Conservation (phyloP, 2,113 vertebrate species). For the Chaetodon auriga region DNA sequence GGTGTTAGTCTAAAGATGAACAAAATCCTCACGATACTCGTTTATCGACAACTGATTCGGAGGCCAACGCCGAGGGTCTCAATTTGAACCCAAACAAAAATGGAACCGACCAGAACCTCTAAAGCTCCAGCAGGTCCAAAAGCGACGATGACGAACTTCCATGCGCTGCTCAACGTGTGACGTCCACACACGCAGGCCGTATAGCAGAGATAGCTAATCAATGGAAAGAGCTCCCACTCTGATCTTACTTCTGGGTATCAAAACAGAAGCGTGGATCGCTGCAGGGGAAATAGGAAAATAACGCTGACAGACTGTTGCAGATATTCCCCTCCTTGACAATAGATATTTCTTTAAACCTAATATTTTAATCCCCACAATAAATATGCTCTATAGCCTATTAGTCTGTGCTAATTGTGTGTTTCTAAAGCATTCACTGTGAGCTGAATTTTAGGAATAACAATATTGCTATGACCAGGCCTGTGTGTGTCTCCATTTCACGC, state of each 20-base stretch:
- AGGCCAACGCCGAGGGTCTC: background rate
- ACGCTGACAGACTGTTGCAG: background rate
- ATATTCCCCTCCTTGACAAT: background rate
- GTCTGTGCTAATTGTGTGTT: background rate
- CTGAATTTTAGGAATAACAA: background rate
- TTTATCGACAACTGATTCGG: background rate
- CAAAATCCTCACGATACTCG: slow-evolving; percentile 10
- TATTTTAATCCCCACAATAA: background rate
- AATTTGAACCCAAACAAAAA: slow-evolving; percentile 71
- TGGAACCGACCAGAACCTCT: slow-evolving; percentile 74
- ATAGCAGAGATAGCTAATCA: slow-evolving; percentile 1
- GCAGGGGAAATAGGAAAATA: background rate
- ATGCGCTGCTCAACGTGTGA: slow-evolving; percentile 76
- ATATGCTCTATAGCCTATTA: background rate
- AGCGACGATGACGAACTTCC: slow-evolving; percentile 77
- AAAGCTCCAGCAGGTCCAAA: slow-evolving; percentile 79
- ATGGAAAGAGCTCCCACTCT: slow-evolving; percentile 53
- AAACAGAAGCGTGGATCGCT: background rate
- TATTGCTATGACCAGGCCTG: background rate
- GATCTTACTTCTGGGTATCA: slow-evolving; percentile 23
- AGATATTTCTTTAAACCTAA: background rate
- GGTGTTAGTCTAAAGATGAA: slow-evolving; percentile 24
- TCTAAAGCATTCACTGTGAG: background rate
- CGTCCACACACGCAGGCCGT: slow-evolving; percentile 58
- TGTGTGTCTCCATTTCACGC: background rate